Percentiles rank a stretch among this genome's conserved stretches.
phyloP scores from a whole-genome alignment of 2,113 vertebrate genomes.

The Phaetusa simplex region DNA sequence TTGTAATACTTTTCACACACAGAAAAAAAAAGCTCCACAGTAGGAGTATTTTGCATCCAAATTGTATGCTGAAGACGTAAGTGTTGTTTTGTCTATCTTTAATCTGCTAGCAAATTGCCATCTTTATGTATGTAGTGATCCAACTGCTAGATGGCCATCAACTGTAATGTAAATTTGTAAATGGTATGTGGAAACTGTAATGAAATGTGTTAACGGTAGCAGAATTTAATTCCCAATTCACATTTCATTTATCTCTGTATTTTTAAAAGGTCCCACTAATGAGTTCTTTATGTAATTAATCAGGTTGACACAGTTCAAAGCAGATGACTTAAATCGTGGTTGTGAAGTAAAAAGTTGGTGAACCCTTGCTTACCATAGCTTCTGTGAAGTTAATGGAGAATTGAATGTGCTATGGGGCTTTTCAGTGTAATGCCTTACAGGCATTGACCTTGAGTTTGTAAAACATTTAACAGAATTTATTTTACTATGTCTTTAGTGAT shows the following conservation, averaged over 20 bases:
- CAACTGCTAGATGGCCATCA: background rate
- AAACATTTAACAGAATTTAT: background rate
- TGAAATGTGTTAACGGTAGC: background rate
- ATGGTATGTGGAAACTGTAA: background rate
- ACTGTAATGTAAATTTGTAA: background rate
- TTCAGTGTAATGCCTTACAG: background rate
- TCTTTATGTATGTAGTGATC: background rate
- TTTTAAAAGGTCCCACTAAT: conserved; percentile 16
- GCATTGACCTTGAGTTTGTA: background rate
- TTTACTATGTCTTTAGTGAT: background rate
- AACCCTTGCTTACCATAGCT: background rate
- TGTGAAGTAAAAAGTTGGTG: background rate
- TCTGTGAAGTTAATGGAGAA: background rate
- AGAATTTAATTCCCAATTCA: conserved; percentile 20
- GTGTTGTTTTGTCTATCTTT: background rate
- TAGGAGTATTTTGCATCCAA: background rate
- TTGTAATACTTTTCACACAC: background rate
- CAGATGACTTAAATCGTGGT: background rate
- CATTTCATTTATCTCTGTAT: background rate
- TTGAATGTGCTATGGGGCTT: background rate
- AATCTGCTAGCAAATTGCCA: background rate
- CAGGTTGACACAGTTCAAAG: background rate
- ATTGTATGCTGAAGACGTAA: background rate
- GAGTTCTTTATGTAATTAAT: conserved; percentile 35
- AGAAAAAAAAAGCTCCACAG: background rate